These are phyloP conservation scores for Nomada fucata DNA, from an alignment of 2,888 invertebrate genomes.

Conservation along the genomic window DNA sequence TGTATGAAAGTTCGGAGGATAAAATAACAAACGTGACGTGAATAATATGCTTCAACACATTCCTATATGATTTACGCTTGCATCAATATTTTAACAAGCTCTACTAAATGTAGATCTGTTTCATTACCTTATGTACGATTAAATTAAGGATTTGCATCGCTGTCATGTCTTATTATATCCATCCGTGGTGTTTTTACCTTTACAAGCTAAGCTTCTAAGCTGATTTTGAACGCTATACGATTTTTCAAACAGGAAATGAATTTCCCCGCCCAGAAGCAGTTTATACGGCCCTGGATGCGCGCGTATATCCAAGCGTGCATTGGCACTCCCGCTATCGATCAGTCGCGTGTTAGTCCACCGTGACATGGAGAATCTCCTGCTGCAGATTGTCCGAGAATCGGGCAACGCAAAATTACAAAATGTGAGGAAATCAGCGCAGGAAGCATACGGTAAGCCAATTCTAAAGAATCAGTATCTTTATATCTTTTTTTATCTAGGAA, in stretches of 20 bases:
- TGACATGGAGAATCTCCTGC: constrained; percentile 94
- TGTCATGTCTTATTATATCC: background rate
- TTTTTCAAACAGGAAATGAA: constrained; percentile 11
- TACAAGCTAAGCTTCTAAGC: background rate
- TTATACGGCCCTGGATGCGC: constrained; percentile 60
- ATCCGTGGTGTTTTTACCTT: background rate
- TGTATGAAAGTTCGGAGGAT: background rate
- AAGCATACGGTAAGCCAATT: constrained; percentile 90
- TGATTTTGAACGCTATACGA: no score
- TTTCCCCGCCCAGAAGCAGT: background rate
- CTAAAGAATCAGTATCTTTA: background rate
- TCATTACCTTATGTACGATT: background rate
- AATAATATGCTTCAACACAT: background rate
- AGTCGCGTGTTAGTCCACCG: constrained; percentile 77
- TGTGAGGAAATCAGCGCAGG: constrained; percentile 93
- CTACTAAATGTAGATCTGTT: background rate
- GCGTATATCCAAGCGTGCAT: constrained; percentile 64
- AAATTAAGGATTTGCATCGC: background rate
- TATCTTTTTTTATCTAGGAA: background rate
- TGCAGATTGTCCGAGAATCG: constrained; percentile 94
- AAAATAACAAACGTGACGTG: background rate
- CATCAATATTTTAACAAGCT: background rate
- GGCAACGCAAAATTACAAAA: constrained; percentile 90
- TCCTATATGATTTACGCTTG: background rate
- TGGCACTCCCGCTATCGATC: constrained; percentile 80